Evolutionary conservation across 1,140 invertebrate species (phyloP).

Genomic region (Antheraea mylitta): DNA sequence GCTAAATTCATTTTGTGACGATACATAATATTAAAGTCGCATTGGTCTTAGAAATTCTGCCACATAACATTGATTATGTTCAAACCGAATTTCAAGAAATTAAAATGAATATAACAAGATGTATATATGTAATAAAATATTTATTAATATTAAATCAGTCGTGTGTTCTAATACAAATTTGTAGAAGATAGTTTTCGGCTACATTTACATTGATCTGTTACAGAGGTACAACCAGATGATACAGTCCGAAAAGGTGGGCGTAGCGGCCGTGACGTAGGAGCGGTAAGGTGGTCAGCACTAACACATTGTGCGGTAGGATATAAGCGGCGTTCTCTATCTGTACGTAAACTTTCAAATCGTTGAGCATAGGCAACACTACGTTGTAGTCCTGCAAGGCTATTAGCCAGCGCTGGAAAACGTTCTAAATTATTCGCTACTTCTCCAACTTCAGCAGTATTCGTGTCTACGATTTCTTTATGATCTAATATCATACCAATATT

Average conservation of each 20-base stretch:
- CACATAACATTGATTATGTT: too few relatives aligned
- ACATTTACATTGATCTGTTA: conserved; percentile 14
- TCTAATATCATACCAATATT: conserved; percentile 71
- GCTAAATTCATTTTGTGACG: too few relatives aligned
- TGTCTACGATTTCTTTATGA: conserved; percentile 67
- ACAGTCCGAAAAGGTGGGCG: conserved; percentile 35
- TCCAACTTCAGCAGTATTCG: conserved; percentile 60
- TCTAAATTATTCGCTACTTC: conserved; percentile 60
- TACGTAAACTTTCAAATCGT: conserved; percentile 35
- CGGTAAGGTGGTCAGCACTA: conserved; percentile 48
- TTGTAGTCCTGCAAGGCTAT: conserved; percentile 57
- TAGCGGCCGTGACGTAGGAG: conserved; percentile 41
- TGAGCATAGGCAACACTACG: conserved; percentile 50
- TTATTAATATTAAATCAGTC: conserved; percentile 32
- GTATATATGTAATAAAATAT: not conserved
- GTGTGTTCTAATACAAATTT: conserved; percentile 52
- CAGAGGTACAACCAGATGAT: conserved; percentile 25
- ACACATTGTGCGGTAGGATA: conserved; percentile 27
- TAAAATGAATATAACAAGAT: too few relatives aligned
- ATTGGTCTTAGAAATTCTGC: too few relatives aligned
- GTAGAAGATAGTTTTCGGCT: conserved; percentile 37
- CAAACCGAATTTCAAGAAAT: too few relatives aligned
- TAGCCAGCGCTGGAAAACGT: conserved; percentile 54
- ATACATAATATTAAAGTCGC: too few relatives aligned
- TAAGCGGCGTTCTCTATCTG: conserved; percentile 45